phyloP scores from a whole-genome alignment of 2,113 vertebrate species.

The Gadus chalcogrammus region DNA sequence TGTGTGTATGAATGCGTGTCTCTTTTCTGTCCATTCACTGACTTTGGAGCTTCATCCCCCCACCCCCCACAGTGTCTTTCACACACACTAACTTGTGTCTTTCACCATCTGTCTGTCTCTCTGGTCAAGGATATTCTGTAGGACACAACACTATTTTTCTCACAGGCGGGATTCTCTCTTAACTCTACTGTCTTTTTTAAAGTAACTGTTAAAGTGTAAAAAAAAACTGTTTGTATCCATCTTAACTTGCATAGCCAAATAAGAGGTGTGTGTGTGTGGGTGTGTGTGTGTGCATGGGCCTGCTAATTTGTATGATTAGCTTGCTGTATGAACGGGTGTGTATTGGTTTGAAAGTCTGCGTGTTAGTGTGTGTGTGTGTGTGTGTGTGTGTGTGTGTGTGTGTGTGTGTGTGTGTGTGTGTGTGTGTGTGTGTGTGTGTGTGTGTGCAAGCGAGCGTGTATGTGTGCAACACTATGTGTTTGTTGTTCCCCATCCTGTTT shows the following conservation, averaged over 20 bases:
- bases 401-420: slow-evolving; percentile 40
- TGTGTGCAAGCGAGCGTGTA: slow-evolving; percentile 41
- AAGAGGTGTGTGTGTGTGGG: slow-evolving; percentile 52
- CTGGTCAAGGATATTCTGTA: slow-evolving; percentile 38
- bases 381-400: slow-evolving; percentile 44
- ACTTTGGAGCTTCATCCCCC: slow-evolving; percentile 51
- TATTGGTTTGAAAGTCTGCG: slow-evolving; percentile 54
- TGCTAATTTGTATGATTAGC: slow-evolving; percentile 29
- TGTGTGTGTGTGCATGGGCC: slow-evolving; percentile 34
- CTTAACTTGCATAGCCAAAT: slow-evolving; percentile 73
- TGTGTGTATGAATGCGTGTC: slow-evolving; percentile 27
- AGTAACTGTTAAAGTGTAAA: slow-evolving; percentile 66
- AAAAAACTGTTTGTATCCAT: slow-evolving; percentile 71
- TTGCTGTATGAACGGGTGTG: slow-evolving; percentile 20
- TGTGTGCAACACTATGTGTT: slow-evolving; percentile 66
- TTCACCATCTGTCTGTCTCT: slow-evolving; percentile 57
- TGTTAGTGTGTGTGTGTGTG: slow-evolving; percentile 39
- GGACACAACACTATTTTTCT: slow-evolving; percentile 42
- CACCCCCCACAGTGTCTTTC: slow-evolving; percentile 55
- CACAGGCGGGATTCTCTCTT: slow-evolving; percentile 64
- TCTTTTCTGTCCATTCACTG: slow-evolving; percentile 52
- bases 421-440: slow-evolving; percentile 37
- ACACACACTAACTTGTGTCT: slow-evolving; percentile 64
- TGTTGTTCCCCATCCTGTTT: slow-evolving; percentile 79
- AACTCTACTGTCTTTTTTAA: slow-evolving; percentile 73